Conservation (phyloP, 2,113 vertebrate genomes). For the Cyanistes caeruleus region DNA sequence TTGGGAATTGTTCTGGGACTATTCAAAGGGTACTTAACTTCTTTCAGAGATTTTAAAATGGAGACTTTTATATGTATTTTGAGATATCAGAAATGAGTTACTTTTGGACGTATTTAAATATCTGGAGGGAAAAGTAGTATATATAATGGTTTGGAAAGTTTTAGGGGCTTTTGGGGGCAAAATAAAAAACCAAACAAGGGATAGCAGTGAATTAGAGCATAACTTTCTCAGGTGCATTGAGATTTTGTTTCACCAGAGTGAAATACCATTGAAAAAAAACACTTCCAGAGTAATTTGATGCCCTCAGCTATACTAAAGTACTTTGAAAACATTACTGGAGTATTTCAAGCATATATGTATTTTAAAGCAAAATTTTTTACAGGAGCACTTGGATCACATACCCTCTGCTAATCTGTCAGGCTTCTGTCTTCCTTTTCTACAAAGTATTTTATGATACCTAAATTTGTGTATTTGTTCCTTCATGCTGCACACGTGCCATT, state of each 20-base stretch:
- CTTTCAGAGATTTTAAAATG: background rate
- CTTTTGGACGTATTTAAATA: background rate
- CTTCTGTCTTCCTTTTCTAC: background rate
- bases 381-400: background rate
- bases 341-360: background rate
- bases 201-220: background rate
- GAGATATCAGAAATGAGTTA: background rate
- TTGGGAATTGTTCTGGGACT: background rate
- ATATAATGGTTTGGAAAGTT: background rate
- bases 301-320: background rate
- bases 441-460: background rate
- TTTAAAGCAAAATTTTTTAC: background rate
- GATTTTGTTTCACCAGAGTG: background rate
- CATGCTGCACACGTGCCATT: background rate
- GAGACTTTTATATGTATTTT: background rate
- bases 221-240: background rate
- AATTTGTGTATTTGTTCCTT: background rate
- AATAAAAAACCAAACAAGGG: background rate
- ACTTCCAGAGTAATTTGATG: background rate
- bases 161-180: background rate
- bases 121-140: background rate
- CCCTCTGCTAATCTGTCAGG: background rate
- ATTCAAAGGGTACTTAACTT: background rate
- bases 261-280: background rate
- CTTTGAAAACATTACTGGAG: background rate